Conservation (phyloP, 2,113 vertebrate genomes). For the Puma concolor region DNA sequence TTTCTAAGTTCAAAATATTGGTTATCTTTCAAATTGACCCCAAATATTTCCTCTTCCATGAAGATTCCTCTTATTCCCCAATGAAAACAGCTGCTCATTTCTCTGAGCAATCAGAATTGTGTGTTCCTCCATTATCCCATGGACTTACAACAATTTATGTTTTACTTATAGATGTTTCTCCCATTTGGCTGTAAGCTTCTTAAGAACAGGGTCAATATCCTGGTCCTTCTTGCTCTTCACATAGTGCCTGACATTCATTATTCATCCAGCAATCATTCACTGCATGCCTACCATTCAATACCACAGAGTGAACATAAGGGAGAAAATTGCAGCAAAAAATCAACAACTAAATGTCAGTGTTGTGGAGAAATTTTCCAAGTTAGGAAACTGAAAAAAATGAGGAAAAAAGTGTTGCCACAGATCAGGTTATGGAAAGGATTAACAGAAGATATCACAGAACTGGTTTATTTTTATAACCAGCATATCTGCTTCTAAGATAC, state of each 20-base stretch:
- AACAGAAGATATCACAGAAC: background rate
- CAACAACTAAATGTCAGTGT: background rate
- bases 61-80: background rate
- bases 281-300: background rate
- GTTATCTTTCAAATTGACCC: background rate
- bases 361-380: background rate
- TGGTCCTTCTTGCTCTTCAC: background rate
- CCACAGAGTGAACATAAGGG: background rate
- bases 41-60: background rate
- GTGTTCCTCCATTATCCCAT: background rate
- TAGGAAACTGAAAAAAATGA: background rate
- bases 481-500: background rate
- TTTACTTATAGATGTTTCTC: background rate
- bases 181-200: background rate
- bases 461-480: background rate
- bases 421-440: background rate
- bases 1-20: constrained; percentile 26
- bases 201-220: background rate
- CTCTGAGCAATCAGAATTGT: background rate
- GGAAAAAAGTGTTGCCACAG: background rate
- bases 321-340: constrained; percentile 22
- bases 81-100: background rate
- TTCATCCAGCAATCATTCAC: background rate
- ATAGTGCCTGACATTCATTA: background rate
- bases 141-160: background rate